phyloP scores from a whole-genome alignment of 1,140 invertebrate species.

The Heliconius hewitsoni region DNA sequence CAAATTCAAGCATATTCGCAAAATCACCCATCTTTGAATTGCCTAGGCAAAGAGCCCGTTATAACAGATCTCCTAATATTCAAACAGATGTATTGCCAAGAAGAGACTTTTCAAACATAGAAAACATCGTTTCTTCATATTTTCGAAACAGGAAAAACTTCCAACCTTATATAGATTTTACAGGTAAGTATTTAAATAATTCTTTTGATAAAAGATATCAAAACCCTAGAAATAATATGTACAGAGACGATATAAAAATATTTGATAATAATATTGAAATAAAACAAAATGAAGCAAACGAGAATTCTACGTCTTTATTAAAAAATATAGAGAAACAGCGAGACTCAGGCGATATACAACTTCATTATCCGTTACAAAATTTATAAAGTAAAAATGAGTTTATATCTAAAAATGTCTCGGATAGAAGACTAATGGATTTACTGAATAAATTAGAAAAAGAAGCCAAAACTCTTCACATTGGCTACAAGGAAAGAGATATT shows the following conservation, averaged over 20 bases:
- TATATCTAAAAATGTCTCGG: not conserved
- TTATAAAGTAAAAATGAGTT: not conserved
- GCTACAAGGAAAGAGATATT: slow-evolving; percentile 49
- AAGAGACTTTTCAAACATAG: slow-evolving; percentile 53
- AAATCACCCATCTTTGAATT: slow-evolving; percentile 46
- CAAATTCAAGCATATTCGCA: slow-evolving; percentile 52
- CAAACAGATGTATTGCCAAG: slow-evolving; percentile 50
- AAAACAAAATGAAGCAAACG: not conserved
- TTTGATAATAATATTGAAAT: not conserved
- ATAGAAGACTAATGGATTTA: slow-evolving; percentile 50
- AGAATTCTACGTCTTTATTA: not conserved
- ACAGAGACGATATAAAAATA: not conserved
- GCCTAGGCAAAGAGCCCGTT: slow-evolving; percentile 26
- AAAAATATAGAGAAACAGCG: not conserved
- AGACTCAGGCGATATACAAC: not conserved
- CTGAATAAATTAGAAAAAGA: slow-evolving; percentile 58
- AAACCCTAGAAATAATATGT: not conserved
- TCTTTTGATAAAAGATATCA: not conserved
- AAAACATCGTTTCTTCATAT: slow-evolving; percentile 49
- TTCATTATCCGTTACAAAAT: not conserved
- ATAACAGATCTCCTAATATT: not conserved
- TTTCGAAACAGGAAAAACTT: slow-evolving; percentile 16
- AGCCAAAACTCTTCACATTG: slow-evolving; percentile 49
- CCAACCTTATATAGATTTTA: not conserved
- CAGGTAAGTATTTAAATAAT: not conserved